Percentiles rank a stretch among this genome's conserved stretches.
Evolutionary conservation across 2,113 vertebrate species (phyloP).

Genomic region (Typhlomys cinereus): DNA sequence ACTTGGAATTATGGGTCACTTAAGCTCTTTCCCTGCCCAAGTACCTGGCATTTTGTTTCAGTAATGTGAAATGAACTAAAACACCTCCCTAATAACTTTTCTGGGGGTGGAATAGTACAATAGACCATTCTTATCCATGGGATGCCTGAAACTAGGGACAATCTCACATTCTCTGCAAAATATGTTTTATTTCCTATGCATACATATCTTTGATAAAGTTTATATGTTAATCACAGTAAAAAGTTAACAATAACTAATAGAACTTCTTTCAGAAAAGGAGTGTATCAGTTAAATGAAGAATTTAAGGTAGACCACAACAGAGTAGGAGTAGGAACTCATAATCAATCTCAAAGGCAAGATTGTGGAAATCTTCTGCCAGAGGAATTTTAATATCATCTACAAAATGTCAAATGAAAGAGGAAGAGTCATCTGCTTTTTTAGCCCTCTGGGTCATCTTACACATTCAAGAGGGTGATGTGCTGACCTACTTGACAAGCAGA

Average conservation of each 20-base stretch:
- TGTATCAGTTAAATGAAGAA: background rate
- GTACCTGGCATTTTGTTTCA: no score
- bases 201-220: background rate
- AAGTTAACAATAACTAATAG: background rate
- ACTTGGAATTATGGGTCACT: no score
- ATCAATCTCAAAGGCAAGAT: background rate
- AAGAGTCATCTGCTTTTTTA: background rate
- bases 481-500: background rate
- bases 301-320: background rate
- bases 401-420: background rate
- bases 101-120: background rate
- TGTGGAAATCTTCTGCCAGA: background rate
- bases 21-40: no score
- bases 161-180: background rate
- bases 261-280: no score
- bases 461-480: background rate
- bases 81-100: slow-evolving; percentile 11
- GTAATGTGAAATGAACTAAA: no score
- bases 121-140: background rate
- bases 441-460: background rate
- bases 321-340: background rate
- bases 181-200: background rate
- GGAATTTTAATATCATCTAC: background rate
- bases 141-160: background rate
- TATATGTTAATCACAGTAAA: background rate